A percentile compares a stretch with the other conserved stretches of the same genome.
phyloP scores from a whole-genome alignment of 2,113 vertebrate genomes.

The Anolis sagrei region DNA sequence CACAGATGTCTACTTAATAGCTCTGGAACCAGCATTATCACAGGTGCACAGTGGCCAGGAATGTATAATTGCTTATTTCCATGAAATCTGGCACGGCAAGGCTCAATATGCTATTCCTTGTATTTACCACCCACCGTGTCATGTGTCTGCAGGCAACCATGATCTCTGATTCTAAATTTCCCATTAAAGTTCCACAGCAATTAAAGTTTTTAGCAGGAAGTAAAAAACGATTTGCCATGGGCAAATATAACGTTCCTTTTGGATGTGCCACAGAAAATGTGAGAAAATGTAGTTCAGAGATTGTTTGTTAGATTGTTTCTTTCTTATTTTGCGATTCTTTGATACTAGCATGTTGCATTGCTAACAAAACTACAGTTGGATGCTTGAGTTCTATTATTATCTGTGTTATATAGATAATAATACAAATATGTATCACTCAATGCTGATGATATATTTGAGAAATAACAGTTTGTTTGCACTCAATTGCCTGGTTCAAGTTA shows the following conservation, averaged over 20 bases:
- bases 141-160: rapidly evolving
- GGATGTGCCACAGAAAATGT: not conserved
- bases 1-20: slow-evolving; percentile 55
- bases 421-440: not conserved
- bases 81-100: not conserved
- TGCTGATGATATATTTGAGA: not conserved
- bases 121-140: not conserved
- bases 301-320: not conserved
- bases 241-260: not conserved
- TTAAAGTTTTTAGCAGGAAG: slow-evolving; percentile 1
- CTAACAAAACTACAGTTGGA: not conserved
- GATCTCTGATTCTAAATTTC: slow-evolving; percentile 1
- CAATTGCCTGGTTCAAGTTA: too few species aligned
- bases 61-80: slow-evolving; percentile 42
- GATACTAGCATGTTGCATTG: not conserved
- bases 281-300: not conserved
- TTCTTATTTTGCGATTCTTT: not conserved
- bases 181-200: not conserved
- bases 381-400: too few species aligned
- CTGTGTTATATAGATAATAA: too few species aligned
- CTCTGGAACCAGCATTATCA: slow-evolving; percentile 47
- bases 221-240: not conserved
- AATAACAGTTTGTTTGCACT: not conserved
- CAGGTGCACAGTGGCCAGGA: slow-evolving; percentile 48
- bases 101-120: slow-evolving; percentile 18